phyloP scores from a whole-genome alignment of 2,113 vertebrate species.

The Phainopepla nitens region DNA sequence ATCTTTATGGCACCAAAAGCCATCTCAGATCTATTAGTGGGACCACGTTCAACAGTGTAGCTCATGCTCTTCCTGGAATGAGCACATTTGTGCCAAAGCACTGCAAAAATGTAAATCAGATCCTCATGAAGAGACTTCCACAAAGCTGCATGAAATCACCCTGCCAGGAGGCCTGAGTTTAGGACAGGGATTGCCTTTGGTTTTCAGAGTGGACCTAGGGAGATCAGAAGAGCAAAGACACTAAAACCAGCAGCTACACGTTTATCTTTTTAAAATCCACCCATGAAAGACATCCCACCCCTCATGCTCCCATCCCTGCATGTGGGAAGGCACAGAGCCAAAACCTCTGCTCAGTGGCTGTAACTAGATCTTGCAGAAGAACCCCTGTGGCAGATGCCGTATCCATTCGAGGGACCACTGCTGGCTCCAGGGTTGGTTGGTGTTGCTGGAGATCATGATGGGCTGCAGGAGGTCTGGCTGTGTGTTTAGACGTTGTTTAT shows the following conservation, averaged over 20 bases:
- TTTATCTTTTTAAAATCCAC: not conserved
- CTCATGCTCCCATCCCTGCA: not conserved
- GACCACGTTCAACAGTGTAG: fast-evolving
- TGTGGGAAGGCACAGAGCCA: not conserved
- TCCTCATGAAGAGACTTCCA: not conserved
- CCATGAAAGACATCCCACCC: not conserved
- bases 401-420: fast-evolving
- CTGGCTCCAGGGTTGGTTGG: not conserved
- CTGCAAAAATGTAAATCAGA: not conserved
- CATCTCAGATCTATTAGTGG: not conserved
- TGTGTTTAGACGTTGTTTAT: fast-evolving
- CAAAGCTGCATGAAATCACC: not conserved
- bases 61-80: not conserved
- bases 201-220: not conserved
- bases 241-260: not conserved
- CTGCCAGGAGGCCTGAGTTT: not conserved
- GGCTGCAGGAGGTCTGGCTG: not conserved
- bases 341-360: not conserved
- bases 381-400: fast-evolving
- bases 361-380: not conserved
- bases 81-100: not conserved
- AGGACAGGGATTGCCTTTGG: not conserved
- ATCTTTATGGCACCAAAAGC: not conserved
- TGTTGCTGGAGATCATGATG: not conserved
- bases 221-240: not conserved